Base-by-base conservation (phyloP, 2,797 vertebrate genomes). In the Peromyscus melanophrys region DNA sequence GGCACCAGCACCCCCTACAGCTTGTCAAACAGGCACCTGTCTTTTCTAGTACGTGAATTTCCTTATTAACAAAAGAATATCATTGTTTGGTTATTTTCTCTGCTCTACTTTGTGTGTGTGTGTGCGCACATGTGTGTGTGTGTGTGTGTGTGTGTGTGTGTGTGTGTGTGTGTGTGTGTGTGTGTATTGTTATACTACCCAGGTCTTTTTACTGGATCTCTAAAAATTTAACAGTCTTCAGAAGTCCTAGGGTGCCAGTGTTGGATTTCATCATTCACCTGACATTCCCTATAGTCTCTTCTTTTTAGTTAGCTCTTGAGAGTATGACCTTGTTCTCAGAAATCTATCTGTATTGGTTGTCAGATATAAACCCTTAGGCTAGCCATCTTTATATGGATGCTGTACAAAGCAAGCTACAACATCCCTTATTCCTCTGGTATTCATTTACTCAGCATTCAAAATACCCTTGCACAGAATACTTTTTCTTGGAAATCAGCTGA, bases 401-500 rank as follows among this genome's bases (percentile, higher is more conserved):
- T 94, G 12, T 91, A 93, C 77, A 95, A 57, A 95, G 75, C 59
- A 96, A 94, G 88, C 91, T 81, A 55, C 37, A 92, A 73, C 55
- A 52, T 77, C 78, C 83, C 49, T 95, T 95, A 61, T 37, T 81
- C 63, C 95, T 80, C 31, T 94, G 52, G 81, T 90, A 63, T 93
- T 95, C 87, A 49, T 95, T 95, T 89, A 49, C 13, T 95, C 77
- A 90, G 81, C 81, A 85, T 95, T 96, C 75, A 95, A 0, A 95
- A 96, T 95, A 89, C 65, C 31, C 84, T 95, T 94, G 90, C 1
- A 5, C 84, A 37, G 73, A 90, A 89, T 90, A 95, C 85, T 90
- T 95, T 91, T 94, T 89, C 83, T 95, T 91, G 31, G 77, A 94
- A 97, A 96, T 89, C 59, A 85, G 43, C 49, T 86, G 27, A 81